These are phyloP conservation scores for Pantherophis vulpinus DNA, from an alignment of 2,797 vertebrate species.

Conservation along the genomic window DNA sequence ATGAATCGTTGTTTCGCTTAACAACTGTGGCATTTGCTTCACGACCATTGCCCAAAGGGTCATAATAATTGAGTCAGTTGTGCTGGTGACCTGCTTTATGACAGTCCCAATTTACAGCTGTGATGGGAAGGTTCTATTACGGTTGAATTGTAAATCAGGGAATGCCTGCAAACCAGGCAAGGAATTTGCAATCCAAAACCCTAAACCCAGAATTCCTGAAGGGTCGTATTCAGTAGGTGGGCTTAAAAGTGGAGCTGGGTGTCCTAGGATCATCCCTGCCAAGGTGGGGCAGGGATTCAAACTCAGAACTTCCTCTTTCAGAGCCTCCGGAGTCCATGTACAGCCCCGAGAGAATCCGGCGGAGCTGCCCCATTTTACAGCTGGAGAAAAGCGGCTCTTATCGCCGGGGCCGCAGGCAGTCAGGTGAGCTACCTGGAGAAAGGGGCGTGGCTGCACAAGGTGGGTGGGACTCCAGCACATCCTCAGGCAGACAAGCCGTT, in stretches of 20 bases:
- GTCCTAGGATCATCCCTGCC: not conserved
- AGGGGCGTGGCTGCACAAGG: not conserved
- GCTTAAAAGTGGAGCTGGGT: not conserved
- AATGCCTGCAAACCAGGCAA: not conserved
- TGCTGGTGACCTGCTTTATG: not conserved
- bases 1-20: no score
- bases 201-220: not conserved
- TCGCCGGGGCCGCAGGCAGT: constrained; percentile 78
- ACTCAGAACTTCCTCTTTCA: constrained; percentile 44
- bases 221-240: not conserved
- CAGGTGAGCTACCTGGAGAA: constrained; percentile 65
- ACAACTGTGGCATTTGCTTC: no score
- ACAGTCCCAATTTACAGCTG: not conserved
- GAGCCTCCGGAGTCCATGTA: constrained; percentile 78
- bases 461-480: not conserved
- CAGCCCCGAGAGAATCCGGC: constrained; percentile 78
- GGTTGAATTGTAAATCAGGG: not conserved
- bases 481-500: not conserved
- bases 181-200: not conserved
- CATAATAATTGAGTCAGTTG: not conserved
- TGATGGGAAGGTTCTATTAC: not conserved
- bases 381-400: constrained; percentile 69
- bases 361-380: constrained; percentile 71
- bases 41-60: not conserved
- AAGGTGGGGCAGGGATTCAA: no score